Base-by-base conservation (phyloP, 2,888 invertebrate genomes). In the Digitonthophagus gazella region DNA sequence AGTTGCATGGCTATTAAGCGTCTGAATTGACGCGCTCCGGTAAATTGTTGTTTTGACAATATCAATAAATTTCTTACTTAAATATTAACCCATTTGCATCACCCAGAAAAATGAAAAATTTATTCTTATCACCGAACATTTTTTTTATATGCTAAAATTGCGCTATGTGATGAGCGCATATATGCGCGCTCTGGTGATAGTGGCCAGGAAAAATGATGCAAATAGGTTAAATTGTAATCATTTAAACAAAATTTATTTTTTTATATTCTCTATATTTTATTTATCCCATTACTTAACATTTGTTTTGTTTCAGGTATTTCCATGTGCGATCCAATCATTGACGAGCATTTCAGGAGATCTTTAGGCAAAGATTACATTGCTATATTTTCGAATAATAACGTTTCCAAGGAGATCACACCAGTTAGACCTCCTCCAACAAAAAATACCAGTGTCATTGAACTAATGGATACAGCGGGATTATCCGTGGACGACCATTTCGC, bases 321-420 rank as follows among this genome's bases (percentile, higher is more conserved):
- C 11, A 90, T 91, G 87, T 92, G 93, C 83, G 96, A 96, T 83
- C 93, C 94, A 8, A 94, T 93, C 68, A 96, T 97, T 78, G 97
- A 97, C 83, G 97, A 97, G 81, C 97, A 97, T 84, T 97, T 97
- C 84, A 88, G 96, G 68, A 90, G 96, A 72, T 96, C 96, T 0
- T 86, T 97, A 72, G 96, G 96, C 69, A 90, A 91, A 75, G 90
- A 93, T 80, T 92, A 92, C 84, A 88, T 90, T 82, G 87, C 86
- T 71, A 83, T 92, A 64, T 90, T 91, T 80, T 87, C 87, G 76
- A 89, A 88, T 76, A 87, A 86, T 78, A 84, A 81, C 28, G 69
- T 75, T 72, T 70, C 80, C 28, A 80, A 75, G 77, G 82, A 79
- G 73, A 69, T 71, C 1, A 71, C 71, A 69, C 67, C 74, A 73